Evolutionary conservation across 1,140 invertebrate species (phyloP), one percentile per base, ranked within the genome.

Genomic region (Penaeus japonicus): DNA sequence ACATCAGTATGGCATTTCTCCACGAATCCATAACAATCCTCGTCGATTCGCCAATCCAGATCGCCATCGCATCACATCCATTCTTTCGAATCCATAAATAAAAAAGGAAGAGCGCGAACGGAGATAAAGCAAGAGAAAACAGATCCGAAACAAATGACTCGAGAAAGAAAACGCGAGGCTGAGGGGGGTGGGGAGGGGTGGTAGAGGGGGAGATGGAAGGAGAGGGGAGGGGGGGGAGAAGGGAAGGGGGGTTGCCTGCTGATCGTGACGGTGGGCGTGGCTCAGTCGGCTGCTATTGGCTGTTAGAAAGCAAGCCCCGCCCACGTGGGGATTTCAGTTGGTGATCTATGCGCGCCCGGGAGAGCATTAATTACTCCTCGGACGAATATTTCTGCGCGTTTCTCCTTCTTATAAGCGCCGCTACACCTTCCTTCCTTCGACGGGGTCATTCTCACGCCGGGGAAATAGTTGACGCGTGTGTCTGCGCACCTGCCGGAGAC

Each of bases 261-360:
- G 24, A 78, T 88, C 87, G 87, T 88, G 87, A 88, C 47, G 62
- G 55, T 20, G 84, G 87, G 80, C 80, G 80, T 75, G 87, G 70
- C 65, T 35, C 24, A 15, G 30, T 18, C 20, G 24, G 22, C 30
- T 53, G 54, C 87, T 59, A 88, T 88, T 88, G 87, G 87, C 70
- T 77, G 80, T n/a, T 24, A 82, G 80, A 59, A 39, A 75, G 39
- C 30, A 27, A 77, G 80, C 47, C 70, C 80, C 87, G 12, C 65
- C 87, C 87, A 55, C 65, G 3, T 18, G 2, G 39, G 57, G 80
- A 77, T 88, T 57, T 80, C 80, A 83, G 27, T 59, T 15, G 62
- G 87, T 88, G 87, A 88, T 88, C 83, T 88, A 88, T 83, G 81
- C 70, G 20, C 55, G 83, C 54, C 24, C 27, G 70, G 70, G 87